Evolutionary conservation across 2,797 vertebrate species (phyloP).

Genomic region (Ceryle rudis): DNA sequence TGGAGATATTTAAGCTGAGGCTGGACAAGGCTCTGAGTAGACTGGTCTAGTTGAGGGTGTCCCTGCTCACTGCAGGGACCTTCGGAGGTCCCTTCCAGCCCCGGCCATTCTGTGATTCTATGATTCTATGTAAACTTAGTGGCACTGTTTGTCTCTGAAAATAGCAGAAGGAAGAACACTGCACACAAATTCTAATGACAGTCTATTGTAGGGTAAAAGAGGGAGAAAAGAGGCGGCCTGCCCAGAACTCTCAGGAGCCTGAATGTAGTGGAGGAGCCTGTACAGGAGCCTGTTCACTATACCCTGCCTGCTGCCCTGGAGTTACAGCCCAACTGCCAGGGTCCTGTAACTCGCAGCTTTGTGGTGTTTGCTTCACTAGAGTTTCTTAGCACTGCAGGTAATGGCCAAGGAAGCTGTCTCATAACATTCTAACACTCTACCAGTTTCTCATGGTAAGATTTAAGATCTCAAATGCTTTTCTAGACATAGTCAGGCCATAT

Average conservation of each 20-base stretch:
- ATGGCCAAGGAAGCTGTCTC: not conserved
- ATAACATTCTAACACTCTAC: not conserved
- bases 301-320: no score
- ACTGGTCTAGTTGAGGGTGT: no score
- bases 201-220: fast-evolving
- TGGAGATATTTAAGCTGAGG: no score
- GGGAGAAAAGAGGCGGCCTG: not conserved
- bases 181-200: not conserved
- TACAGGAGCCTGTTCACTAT: no score
- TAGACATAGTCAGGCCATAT: fast-evolving
- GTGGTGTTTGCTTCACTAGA: fast-evolving
- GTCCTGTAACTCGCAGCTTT: fast-evolving
- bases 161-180: not conserved
- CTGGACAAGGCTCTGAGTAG: no score
- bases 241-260: not conserved
- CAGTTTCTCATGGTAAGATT: not conserved
- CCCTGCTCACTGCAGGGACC: no score
- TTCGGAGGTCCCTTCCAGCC: no score
- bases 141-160: fast-evolving
- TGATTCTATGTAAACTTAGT: no score
- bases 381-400: not conserved
- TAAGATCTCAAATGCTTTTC: not conserved
- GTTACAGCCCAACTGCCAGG: fast-evolving
- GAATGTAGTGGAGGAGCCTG: no score
- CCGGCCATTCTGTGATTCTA: no score